Percentiles rank a stretch among this genome's conserved stretches.
These are phyloP conservation scores for Pseudochaenichthys georgianus DNA, from an alignment of 2,797 vertebrate genomes.

Conservation along the genomic window DNA sequence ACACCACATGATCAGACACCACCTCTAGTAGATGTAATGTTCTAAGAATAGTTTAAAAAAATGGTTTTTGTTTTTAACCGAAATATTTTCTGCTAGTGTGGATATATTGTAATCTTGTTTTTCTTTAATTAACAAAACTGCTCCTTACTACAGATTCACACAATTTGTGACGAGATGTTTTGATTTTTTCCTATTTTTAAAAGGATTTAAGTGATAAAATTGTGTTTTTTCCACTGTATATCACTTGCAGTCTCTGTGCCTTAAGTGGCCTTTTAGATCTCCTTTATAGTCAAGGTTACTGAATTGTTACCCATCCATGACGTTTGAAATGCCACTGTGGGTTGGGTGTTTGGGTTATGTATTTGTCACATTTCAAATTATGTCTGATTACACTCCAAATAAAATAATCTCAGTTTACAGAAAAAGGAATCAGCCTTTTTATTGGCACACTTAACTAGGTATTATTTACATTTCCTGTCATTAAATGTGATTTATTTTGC, in stretches of 20 bases:
- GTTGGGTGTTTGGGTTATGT: conserved; percentile 4
- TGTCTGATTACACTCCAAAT: conserved; percentile 65
- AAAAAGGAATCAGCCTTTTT: neutral
- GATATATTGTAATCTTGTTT: neutral
- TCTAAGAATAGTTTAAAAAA: neutral
- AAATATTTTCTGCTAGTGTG: neutral
- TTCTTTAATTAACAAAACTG: conserved; percentile 1
- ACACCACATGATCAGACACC: neutral
- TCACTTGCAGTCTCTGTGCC: conserved; percentile 16
- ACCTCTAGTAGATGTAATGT: neutral
- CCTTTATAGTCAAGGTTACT: conserved; percentile 32
- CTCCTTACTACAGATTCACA: neutral
- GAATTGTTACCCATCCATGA: conserved; percentile 5
- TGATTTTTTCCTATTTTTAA: neutral
- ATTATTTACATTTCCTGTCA: neutral
- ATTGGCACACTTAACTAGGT: neutral
- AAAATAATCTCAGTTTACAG: conserved; percentile 45
- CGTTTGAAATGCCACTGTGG: neutral
- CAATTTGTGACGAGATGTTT: neutral
- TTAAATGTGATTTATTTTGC: neutral
- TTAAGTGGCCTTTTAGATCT: conserved; percentile 49
- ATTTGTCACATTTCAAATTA: conserved; percentile 19
- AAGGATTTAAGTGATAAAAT: neutral
- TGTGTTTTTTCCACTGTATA: neutral
- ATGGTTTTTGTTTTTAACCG: neutral